These are phyloP conservation scores for Micromys minutus DNA, from an alignment of 2,113 vertebrate species.

Conservation along the genomic window DNA sequence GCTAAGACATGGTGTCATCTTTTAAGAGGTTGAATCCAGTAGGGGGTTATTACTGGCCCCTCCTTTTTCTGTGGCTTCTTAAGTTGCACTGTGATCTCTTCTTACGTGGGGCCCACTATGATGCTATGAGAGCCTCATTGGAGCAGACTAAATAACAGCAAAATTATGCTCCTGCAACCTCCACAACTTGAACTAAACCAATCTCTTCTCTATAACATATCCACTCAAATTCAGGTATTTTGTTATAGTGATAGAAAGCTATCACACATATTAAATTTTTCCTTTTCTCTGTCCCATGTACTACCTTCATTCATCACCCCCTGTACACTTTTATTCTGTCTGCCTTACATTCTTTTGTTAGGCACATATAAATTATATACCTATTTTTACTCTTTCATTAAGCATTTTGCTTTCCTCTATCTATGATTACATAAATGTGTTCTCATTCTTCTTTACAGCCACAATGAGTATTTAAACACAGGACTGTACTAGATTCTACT, in stretches of 20 bases:
- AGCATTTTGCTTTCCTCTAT: neutral
- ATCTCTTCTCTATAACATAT: neutral
- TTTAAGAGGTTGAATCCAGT: neutral
- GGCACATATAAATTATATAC: neutral
- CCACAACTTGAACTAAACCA: neutral
- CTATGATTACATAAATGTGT: neutral
- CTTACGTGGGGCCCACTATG: neutral
- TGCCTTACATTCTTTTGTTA: neutral
- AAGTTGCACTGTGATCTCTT: neutral
- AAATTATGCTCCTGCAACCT: neutral
- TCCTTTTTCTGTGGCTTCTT: neutral
- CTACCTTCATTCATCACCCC: neutral
- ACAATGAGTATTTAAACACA: neutral
- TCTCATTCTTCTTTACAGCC: neutral
- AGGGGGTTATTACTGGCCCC: too few relatives aligned
- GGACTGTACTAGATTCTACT: neutral
- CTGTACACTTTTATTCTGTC: neutral
- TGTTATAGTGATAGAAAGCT: neutral
- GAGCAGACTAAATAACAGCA: neutral
- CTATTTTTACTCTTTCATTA: neutral
- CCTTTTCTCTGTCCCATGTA: neutral
- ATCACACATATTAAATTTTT: neutral
- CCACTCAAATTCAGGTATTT: neutral
- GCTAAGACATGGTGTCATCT: neutral
- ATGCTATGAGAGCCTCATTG: neutral